phyloP scores from a whole-genome alignment of 2,113 vertebrate species.

The Lamprotornis superbus region DNA sequence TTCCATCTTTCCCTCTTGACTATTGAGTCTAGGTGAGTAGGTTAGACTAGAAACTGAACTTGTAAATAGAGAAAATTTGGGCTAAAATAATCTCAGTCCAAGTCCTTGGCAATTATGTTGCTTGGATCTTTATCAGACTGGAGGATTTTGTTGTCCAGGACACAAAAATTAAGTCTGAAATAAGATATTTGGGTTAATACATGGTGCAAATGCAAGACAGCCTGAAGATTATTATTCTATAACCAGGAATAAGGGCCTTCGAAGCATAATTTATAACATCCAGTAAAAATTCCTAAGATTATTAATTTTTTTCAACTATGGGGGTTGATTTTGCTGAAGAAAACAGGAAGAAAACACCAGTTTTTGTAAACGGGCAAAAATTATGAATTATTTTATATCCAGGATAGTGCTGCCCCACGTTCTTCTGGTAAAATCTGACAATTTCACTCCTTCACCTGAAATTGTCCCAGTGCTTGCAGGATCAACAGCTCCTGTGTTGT shows the following conservation, averaged over 20 bases:
- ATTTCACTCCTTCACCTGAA: not conserved
- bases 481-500: not conserved
- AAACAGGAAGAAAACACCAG: not conserved
- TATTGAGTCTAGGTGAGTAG: not conserved
- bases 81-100: not conserved
- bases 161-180: not conserved
- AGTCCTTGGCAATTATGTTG: not conserved
- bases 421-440: not conserved
- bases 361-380: not conserved
- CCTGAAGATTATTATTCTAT: not conserved
- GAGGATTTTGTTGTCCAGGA: not conserved
- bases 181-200: not conserved
- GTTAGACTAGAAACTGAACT: not conserved
- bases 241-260: not conserved
- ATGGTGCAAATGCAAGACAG: not conserved
- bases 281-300: not conserved
- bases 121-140: not conserved
- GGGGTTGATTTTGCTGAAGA: not conserved
- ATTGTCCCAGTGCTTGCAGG: not conserved
- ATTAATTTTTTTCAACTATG: not conserved
- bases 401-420: fast-evolving
- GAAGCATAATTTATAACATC: not conserved
- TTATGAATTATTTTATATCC: not conserved
- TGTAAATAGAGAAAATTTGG: not conserved
- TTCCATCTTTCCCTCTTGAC: not conserved